Percentiles rank a stretch among this genome's conserved stretches.
phyloP scores from a whole-genome alignment of 1,140 invertebrate species.

The Heliconius hermathena region DNA sequence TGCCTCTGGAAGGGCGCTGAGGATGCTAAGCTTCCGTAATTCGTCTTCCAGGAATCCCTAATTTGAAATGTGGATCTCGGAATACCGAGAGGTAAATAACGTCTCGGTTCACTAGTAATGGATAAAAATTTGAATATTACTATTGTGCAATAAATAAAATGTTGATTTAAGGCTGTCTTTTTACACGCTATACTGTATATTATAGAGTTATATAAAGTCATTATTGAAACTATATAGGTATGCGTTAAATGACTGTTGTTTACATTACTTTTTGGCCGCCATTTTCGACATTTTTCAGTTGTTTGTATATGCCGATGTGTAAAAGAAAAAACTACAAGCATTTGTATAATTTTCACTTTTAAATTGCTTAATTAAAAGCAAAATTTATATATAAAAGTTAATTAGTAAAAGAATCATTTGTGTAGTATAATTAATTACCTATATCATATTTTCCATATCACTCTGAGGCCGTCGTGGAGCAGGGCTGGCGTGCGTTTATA shows the following conservation, averaged over 20 bases:
- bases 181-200: no score
- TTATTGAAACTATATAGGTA: neutral
- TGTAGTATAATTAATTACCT: neutral
- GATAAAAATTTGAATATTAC: constrained; percentile 14
- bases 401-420: no score
- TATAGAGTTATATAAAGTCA: neutral
- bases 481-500: no score
- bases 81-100: constrained; percentile 53
- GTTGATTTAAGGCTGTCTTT: neutral
- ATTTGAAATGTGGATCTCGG: constrained; percentile 78
- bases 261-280: neutral
- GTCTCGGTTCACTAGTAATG: neutral
- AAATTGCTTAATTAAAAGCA: neutral
- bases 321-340: neutral
- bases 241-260: no score
- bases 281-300: neutral
- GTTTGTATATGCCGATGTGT: neutral
- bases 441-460: no score
- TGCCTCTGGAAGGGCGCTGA: constrained; percentile 72
- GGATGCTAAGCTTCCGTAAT: constrained; percentile 75
- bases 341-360: neutral
- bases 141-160: neutral
- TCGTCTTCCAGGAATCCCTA: constrained; percentile 80
- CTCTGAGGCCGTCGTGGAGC: no score
- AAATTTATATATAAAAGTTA: neutral